These are phyloP conservation scores for Portunus trituberculatus DNA, from an alignment of 1,140 invertebrate species.

Conservation along the genomic window DNA sequence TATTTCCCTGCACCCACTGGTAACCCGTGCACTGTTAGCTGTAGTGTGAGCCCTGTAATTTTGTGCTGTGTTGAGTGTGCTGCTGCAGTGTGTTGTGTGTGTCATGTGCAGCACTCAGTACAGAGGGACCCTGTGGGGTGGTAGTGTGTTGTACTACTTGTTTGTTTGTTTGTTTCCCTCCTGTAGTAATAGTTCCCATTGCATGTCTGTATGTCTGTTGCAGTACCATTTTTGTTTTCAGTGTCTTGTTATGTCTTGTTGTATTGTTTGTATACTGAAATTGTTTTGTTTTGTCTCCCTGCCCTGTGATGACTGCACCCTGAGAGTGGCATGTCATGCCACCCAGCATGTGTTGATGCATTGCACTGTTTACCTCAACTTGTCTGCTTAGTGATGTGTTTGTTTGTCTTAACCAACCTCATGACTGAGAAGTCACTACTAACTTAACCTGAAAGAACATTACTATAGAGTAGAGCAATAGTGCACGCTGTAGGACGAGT, in stretches of 20 bases:
- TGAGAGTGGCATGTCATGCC: background rate
- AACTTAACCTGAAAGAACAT: background rate
- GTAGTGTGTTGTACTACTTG: constrained; percentile 37
- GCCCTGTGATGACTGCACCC: background rate
- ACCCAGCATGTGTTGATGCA: background rate
- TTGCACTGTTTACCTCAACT: background rate
- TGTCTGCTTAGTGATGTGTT: constrained; percentile 26
- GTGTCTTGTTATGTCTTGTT: constrained; percentile 53
- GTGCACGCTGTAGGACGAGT: background rate
- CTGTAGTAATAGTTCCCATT: constrained; percentile 50
- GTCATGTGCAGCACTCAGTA: background rate
- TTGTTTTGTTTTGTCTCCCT: background rate
- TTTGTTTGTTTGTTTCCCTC: constrained; percentile 8
- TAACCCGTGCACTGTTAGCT: background rate
- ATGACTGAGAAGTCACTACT: background rate
- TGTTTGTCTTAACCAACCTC: background rate
- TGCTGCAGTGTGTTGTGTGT: background rate
- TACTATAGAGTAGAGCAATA: background rate
- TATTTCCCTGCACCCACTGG: background rate
- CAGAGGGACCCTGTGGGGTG: constrained; percentile 13
- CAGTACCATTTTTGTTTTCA: background rate
- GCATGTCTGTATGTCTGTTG: constrained; percentile 53
- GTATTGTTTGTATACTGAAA: background rate
- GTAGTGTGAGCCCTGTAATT: background rate
- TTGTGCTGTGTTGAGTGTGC: background rate